These are phyloP conservation scores for Lepidochitona cinerea DNA, from an alignment of 2,888 invertebrate genomes.

Conservation along the genomic window DNA sequence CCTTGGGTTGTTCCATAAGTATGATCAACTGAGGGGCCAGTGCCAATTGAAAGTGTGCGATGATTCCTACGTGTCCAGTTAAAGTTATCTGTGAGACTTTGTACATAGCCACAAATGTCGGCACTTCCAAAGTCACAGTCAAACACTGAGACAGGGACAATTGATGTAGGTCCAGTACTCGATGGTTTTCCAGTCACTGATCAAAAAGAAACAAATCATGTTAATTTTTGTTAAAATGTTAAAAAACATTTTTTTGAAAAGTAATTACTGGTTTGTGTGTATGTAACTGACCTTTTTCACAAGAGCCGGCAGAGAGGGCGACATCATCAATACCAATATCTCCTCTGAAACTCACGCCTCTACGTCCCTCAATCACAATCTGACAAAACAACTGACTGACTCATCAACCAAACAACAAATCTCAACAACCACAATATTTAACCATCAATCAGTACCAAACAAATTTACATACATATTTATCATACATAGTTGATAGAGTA, in stretches of 20 bases:
- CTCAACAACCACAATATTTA: no score
- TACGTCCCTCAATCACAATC: constrained; percentile 62
- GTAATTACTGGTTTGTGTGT: not conserved
- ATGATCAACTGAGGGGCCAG: constrained; percentile 60
- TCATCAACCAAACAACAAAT: no score
- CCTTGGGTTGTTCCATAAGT: constrained; percentile 53
- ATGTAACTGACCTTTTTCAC: constrained; percentile 14
- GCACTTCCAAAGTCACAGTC: constrained; percentile 59
- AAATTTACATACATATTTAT: no score
- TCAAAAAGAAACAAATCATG: not conserved
- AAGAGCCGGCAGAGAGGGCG: constrained; percentile 40
- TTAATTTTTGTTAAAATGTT: not conserved
- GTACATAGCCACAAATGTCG: constrained; percentile 51
- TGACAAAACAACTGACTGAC: no score
- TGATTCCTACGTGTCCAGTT: constrained; percentile 50
- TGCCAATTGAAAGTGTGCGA: constrained; percentile 36
- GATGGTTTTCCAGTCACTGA: not conserved
- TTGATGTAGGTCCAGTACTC: not conserved
- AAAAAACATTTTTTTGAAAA: not conserved
- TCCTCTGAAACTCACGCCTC: constrained; percentile 53
- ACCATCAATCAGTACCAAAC: no score
- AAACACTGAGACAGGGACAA: not conserved
- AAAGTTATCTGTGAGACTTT: constrained; percentile 49
- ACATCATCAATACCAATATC: constrained; percentile 69
- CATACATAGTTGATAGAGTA: no score